phyloP scores from a whole-genome alignment of 2,888 invertebrate genomes.

The Cheilosia vernalis region DNA sequence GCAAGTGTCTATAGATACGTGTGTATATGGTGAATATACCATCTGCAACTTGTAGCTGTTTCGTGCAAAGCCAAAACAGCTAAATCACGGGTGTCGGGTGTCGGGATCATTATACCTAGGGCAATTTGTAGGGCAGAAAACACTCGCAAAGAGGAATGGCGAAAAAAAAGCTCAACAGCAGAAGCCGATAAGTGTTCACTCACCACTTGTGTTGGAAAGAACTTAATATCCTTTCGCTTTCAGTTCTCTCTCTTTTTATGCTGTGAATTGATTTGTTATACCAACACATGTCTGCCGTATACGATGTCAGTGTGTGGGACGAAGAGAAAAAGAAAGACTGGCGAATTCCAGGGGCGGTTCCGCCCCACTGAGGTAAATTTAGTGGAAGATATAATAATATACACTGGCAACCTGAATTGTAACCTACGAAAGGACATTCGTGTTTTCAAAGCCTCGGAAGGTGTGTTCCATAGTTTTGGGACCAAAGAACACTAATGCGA shows the following conservation, averaged over 20 bases:
- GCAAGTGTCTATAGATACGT: background rate
- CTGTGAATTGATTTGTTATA: slow-evolving; percentile 21
- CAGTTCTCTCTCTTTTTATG: slow-evolving; percentile 54
- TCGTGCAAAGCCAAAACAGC: slow-evolving; percentile 61
- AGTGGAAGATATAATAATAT: too few species aligned
- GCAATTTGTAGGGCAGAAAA: slow-evolving; percentile 30
- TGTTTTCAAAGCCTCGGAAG: too few species aligned
- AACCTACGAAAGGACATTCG: too few species aligned
- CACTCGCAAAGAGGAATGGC: slow-evolving; percentile 13
- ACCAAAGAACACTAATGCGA: too few species aligned
- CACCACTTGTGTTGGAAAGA: slow-evolving; percentile 34
- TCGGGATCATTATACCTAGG: slow-evolving; percentile 54
- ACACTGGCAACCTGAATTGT: too few species aligned
- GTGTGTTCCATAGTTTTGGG: too few species aligned
- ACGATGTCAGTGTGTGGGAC: slow-evolving; percentile 1
- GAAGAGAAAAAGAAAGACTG: background rate
- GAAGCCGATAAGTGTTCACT: slow-evolving; percentile 43
- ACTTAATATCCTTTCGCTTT: slow-evolving; percentile 68
- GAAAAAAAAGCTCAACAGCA: slow-evolving; percentile 52
- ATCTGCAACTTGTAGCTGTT: slow-evolving; percentile 75
- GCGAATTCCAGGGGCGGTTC: background rate
- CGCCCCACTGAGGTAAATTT: background rate
- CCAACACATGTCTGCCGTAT: slow-evolving; percentile 10
- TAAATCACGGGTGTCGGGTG: slow-evolving; percentile 44
- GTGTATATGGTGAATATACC: slow-evolving; percentile 1